phyloP scores from a whole-genome alignment of 2,113 vertebrate species.

The Suncus etruscus region DNA sequence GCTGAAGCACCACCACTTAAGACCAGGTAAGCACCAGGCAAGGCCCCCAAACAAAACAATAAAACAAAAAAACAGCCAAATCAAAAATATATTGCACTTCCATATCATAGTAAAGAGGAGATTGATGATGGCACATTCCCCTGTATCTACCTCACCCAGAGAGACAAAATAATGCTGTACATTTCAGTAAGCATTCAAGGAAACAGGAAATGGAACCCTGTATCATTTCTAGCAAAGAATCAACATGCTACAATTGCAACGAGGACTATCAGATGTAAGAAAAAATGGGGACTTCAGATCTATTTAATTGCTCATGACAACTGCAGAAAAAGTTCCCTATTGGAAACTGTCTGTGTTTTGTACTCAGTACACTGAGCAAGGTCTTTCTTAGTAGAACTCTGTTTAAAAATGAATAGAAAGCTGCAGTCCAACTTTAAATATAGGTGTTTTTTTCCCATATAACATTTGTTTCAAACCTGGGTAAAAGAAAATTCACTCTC shows the following conservation, averaged over 20 bases:
- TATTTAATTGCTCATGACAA: background rate
- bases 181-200: background rate
- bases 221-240: background rate
- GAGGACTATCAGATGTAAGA: no score
- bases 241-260: background rate
- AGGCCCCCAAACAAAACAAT: no score
- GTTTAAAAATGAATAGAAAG: background rate
- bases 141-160: background rate
- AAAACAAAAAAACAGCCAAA: no score
- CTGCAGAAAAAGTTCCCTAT: background rate
- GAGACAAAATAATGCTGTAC: background rate
- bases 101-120: rapidly evolving
- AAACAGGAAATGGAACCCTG: background rate
- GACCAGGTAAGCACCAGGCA: no score
- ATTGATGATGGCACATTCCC: background rate
- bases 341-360: background rate
- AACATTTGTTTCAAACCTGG: background rate
- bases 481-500: background rate
- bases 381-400: background rate
- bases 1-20: no score
- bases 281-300: background rate
- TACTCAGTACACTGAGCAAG: background rate
- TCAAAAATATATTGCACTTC: no score
- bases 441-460: background rate
- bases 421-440: background rate